phyloP scores from a whole-genome alignment of 2,888 invertebrate species.

The Arenicola marina region DNA sequence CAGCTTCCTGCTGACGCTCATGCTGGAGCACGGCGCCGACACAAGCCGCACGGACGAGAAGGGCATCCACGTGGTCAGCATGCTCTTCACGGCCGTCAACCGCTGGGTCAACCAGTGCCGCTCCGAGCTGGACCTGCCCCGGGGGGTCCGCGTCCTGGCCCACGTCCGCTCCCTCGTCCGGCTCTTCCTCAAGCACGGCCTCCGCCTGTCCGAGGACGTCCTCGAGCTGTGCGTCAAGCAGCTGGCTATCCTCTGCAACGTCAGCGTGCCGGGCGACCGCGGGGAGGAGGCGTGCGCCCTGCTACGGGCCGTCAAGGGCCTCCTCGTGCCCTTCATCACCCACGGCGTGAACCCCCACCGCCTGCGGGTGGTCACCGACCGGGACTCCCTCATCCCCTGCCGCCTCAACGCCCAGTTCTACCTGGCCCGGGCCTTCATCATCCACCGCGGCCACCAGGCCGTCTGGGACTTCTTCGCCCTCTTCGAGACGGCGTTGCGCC shows the following conservation, averaged over 20 bases:
- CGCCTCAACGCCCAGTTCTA: constrained; percentile 18
- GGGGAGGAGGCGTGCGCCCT: background rate
- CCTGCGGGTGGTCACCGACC: constrained; percentile 10
- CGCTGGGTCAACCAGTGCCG: constrained; percentile 14
- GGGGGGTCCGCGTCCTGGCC: constrained; percentile 2
- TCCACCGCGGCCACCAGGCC: constrained; percentile 5
- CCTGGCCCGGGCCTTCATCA: constrained; percentile 16
- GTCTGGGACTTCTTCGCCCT: constrained; percentile 8
- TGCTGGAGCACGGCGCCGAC: constrained; percentile 13
- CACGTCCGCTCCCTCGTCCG: constrained; percentile 5
- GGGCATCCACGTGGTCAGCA: constrained; percentile 10
- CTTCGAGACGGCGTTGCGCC: constrained; percentile 10
- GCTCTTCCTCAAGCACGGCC: constrained; percentile 11
- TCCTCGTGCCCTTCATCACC: constrained; percentile 11
- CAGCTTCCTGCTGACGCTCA: constrained; percentile 6
- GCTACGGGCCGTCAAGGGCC: background rate
- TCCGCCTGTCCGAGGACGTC: constrained; percentile 5
- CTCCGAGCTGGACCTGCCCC: background rate
- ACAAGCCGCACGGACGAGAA: constrained; percentile 15
- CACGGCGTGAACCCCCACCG: constrained; percentile 13
- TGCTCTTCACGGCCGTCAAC: constrained; percentile 11
- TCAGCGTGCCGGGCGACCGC: background rate
- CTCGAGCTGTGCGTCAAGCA: constrained; percentile 16
- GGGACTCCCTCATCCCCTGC: constrained; percentile 9
- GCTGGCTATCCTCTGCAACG: constrained; percentile 16